Evolutionary conservation across 2,113 vertebrate genomes (phyloP).

Genomic region (Fregata magnificens): DNA sequence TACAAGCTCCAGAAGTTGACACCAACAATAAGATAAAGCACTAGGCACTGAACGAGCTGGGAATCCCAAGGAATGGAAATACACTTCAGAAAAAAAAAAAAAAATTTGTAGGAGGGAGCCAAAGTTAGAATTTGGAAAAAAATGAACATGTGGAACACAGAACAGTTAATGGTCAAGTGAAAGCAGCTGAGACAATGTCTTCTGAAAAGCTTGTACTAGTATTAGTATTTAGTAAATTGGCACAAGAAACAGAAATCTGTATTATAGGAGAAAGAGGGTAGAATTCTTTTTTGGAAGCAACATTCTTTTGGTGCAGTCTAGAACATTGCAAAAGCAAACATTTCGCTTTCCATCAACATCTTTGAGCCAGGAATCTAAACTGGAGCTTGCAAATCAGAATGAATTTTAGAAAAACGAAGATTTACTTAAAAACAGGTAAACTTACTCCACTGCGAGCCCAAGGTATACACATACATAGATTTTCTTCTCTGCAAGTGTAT

Average conservation of each 20-base stretch:
- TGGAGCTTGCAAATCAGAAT: not conserved
- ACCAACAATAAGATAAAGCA: not conserved
- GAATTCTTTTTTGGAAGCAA: not conserved
- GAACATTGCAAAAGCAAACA: not conserved
- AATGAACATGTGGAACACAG: not conserved
- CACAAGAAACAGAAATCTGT: not conserved
- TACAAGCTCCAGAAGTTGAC: not conserved
- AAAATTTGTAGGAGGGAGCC: not conserved
- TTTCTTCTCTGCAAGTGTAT: not conserved
- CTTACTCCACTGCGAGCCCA: not conserved
- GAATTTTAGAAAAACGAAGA: not conserved
- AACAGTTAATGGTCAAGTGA: not conserved
- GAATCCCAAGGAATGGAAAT: not conserved
- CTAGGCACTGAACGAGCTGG: not conserved
- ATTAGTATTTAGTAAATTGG: not conserved
- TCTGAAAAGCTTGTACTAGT: not conserved
- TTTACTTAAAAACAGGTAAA: not conserved
- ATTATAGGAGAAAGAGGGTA: not conserved
- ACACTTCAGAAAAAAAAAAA: not conserved
- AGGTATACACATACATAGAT: not conserved
- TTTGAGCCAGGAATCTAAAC: not conserved
- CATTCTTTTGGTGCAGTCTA: not conserved
- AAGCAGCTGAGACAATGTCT: not conserved
- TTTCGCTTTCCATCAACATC: not conserved
- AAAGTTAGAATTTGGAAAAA: not conserved